phyloP scores from a whole-genome alignment of 2,113 vertebrate genomes.

The Calyptommatus sinebrachiatus region DNA sequence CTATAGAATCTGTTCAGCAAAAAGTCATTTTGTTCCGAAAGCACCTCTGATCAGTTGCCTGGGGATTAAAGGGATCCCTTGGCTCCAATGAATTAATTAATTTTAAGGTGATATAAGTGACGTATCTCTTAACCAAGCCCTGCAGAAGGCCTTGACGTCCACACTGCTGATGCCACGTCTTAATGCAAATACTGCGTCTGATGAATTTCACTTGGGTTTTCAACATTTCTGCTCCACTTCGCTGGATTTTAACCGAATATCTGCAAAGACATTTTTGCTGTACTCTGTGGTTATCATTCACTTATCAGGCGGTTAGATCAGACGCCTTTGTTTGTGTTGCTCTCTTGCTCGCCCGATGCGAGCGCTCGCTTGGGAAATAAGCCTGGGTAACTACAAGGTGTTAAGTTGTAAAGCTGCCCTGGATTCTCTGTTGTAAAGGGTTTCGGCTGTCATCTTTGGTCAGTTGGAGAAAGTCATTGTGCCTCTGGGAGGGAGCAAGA shows the following conservation, averaged over 20 bases:
- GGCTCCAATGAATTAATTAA: not conserved
- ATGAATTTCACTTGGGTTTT: slow-evolving; percentile 37
- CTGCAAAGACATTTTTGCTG: slow-evolving; percentile 17
- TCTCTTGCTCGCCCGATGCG: not conserved
- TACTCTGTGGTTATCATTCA: slow-evolving; percentile 39
- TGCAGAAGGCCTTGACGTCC: slow-evolving; percentile 12
- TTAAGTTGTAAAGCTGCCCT: not conserved
- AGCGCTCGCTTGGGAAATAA: not conserved
- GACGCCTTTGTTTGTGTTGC: slow-evolving; percentile 5
- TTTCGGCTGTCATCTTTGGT: not conserved
- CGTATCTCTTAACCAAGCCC: slow-evolving; percentile 23
- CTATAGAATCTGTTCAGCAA: too few relatives aligned
- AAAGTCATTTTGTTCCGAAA: too few relatives aligned
- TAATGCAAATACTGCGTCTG: slow-evolving; percentile 18
- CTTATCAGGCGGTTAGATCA: slow-evolving; percentile 27
- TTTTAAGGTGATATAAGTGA: slow-evolving; percentile 23
- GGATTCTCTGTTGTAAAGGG: not conserved
- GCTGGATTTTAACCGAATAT: slow-evolving; percentile 25
- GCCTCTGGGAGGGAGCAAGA: too few relatives aligned
- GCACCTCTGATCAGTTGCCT: not conserved
- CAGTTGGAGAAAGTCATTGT: too few relatives aligned
- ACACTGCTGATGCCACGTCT: slow-evolving; percentile 12
- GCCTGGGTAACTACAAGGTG: not conserved
- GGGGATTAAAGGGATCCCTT: slow-evolving; percentile 2
- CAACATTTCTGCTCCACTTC: slow-evolving; percentile 18